phyloP scores from a whole-genome alignment of 2,797 vertebrate genomes.

The Melanotaenia nigrans region DNA sequence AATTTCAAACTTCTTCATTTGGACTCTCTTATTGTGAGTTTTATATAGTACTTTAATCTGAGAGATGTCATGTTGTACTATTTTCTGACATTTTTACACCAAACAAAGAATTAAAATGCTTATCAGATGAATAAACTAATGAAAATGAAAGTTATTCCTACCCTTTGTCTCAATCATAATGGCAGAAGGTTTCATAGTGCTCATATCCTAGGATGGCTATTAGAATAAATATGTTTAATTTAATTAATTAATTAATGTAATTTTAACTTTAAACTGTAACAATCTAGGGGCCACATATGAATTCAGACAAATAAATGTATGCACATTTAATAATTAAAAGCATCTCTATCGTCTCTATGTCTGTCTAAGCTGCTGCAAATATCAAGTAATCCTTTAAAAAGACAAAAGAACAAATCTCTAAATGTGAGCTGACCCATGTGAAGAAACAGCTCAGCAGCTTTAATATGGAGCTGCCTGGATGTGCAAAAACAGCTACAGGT shows the following conservation, averaged over 20 bases:
- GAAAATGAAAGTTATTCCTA: neutral
- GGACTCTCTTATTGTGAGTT: neutral
- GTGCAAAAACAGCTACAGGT: constrained; percentile 23
- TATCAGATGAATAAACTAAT: neutral
- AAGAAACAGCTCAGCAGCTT: constrained; percentile 52
- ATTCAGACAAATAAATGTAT: neutral
- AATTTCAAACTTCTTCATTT: neutral
- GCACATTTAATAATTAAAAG: constrained; percentile 4
- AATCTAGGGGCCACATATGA: neutral
- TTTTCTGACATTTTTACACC: neutral
- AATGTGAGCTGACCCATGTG: constrained; percentile 20
- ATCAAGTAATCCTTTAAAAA: neutral
- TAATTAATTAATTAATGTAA: neutral
- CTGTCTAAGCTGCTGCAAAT: neutral
- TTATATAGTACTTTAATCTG: neutral
- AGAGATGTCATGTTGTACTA: neutral
- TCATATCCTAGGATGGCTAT: neutral
- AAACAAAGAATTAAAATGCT: neutral
- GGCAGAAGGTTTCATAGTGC: neutral
- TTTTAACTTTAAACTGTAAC: neutral
- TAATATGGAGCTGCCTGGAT: constrained; percentile 25
- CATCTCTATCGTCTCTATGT: neutral
- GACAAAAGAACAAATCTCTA: constrained; percentile 4
- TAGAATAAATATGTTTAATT: neutral
- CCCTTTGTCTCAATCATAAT: neutral